These are phyloP conservation scores for Vireo altiloquus DNA, from an alignment of 2,113 vertebrate species.

Conservation along the genomic window DNA sequence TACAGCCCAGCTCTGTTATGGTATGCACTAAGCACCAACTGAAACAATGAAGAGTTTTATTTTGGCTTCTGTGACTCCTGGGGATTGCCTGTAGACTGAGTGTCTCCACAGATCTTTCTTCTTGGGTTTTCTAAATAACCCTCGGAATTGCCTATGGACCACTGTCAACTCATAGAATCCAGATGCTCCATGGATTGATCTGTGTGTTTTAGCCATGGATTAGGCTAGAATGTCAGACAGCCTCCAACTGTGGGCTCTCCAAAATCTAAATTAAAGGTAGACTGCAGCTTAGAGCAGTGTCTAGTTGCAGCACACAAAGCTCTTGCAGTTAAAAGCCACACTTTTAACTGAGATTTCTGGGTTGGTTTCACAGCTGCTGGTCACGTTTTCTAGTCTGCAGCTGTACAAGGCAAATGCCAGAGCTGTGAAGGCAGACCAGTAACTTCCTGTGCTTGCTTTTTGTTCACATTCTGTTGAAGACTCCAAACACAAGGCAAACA, in stretches of 20 bases:
- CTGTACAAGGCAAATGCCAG: not conserved
- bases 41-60: not conserved
- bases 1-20: not conserved
- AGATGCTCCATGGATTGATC: not conserved
- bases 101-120: not conserved
- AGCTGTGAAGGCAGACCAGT: not conserved
- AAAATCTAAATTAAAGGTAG: not conserved
- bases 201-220: not conserved
- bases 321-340: not conserved
- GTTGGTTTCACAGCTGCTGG: not conserved
- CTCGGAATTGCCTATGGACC: not conserved
- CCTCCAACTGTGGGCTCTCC: not conserved
- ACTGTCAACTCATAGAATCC: not conserved
- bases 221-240: not conserved
- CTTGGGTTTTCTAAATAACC: not conserved
- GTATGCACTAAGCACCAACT: not conserved
- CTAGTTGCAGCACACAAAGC: not conserved
- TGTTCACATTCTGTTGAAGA: not conserved
- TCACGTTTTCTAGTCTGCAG: not conserved
- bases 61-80: not conserved
- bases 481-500: not conserved
- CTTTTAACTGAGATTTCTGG: not conserved
- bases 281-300: not conserved
- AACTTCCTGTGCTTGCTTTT: not conserved
- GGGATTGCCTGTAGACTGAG: not conserved